Percentiles rank a stretch among this genome's conserved stretches.
phyloP scores from a whole-genome alignment of 2,797 vertebrate genomes.

The Hemitrygon akajei region DNA sequence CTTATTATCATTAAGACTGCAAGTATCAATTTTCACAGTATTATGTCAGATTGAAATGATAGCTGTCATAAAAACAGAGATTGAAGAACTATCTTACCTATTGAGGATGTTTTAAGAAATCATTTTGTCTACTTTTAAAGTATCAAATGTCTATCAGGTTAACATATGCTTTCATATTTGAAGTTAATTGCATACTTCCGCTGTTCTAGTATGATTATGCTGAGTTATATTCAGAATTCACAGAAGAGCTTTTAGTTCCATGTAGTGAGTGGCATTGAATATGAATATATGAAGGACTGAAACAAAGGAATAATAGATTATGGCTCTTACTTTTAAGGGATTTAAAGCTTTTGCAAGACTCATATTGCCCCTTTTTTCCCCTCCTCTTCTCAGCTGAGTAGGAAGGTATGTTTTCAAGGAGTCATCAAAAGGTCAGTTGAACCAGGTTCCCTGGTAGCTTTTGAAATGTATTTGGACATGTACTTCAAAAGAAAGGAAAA shows the following conservation, averaged over 20 bases:
- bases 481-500: no score
- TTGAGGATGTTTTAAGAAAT: neutral
- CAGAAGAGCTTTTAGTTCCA: neutral
- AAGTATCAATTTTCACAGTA: neutral
- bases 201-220: neutral
- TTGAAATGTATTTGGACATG: no score
- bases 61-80: neutral
- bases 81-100: neutral
- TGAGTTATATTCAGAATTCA: neutral
- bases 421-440: no score
- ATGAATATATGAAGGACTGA: neutral
- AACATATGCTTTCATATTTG: neutral
- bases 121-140: slow-evolving; percentile 3
- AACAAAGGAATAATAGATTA: neutral
- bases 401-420: neutral
- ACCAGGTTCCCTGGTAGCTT: no score
- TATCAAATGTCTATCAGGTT: neutral
- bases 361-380: neutral
- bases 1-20: neutral
- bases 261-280: neutral
- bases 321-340: neutral
- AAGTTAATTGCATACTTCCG: neutral
- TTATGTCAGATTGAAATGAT: slow-evolving; percentile 6
- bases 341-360: neutral
- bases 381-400: neutral